These are phyloP conservation scores for Phortica okadai DNA, from an alignment of 2,888 invertebrate species.

Conservation along the genomic window DNA sequence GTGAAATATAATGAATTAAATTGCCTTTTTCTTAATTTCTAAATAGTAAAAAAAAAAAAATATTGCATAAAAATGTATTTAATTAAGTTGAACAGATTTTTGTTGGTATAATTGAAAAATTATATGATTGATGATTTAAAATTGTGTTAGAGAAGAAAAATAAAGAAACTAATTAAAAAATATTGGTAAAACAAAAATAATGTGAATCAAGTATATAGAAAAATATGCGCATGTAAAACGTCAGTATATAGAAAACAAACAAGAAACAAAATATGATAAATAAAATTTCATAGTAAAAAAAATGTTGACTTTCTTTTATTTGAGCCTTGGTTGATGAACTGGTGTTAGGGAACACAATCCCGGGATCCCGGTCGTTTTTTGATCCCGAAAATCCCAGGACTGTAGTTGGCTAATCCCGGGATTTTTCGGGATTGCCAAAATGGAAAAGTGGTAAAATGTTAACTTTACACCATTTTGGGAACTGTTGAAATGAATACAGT, in stretches of 20 bases:
- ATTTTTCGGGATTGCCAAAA: too few species aligned
- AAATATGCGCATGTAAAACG: constrained; percentile 20
- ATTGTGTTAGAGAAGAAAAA: constrained; percentile 18
- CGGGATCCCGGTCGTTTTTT: too few species aligned
- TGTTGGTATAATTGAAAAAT: constrained; percentile 9
- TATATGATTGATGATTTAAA: neutral
- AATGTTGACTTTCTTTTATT: neutral
- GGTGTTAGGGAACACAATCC: too few species aligned
- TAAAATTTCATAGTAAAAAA: constrained; percentile 31
- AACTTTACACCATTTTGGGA: too few species aligned
- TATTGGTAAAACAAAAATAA: constrained; percentile 28
- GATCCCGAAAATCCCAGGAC: too few species aligned
- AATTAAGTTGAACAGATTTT: constrained; percentile 22
- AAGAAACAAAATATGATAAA: constrained; percentile 31
- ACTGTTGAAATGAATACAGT: too few species aligned
- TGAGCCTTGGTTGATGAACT: neutral
- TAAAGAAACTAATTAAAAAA: constrained; percentile 15
- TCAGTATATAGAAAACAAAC: constrained; percentile 14
- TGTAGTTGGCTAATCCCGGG: too few species aligned
- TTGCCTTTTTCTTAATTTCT: constrained; percentile 35
- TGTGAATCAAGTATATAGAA: constrained; percentile 11
- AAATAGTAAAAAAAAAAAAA: constrained; percentile 5
- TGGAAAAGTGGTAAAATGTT: too few species aligned
- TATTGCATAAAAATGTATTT: constrained; percentile 19
- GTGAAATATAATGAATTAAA: constrained; percentile 19